Evolutionary conservation across 1,140 invertebrate genomes (phyloP), one percentile per base, ranked within the genome.

Genomic region (Aphaenogaster ashmeadi): DNA sequence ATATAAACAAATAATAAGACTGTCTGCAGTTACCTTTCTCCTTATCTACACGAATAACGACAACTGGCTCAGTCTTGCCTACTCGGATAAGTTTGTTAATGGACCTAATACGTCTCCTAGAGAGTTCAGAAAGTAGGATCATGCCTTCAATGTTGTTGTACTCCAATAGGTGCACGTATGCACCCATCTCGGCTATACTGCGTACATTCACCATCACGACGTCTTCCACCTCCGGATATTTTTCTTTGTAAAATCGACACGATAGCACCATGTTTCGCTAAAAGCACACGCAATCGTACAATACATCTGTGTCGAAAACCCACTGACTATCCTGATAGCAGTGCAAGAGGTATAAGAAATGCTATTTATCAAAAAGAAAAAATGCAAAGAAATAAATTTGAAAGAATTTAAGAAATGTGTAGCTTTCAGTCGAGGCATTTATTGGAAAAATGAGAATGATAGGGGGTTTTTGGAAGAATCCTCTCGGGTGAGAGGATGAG

Each of bases 81-180:
- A 99, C 99, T 91, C 99, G 97, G 94, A 99, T 99, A 77, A 99
- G 96, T 97, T 99, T 99, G 96, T 99, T 99, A 90, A 99, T 99
- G 58, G 99, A 99, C 88, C 99, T 97, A 91, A 99, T 99, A 97
- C 99, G 98, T 96, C 99, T 97, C 93, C 99, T 97, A 5, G 99
- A 99, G 95, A 99, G 96, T 96, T 99, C 99, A 33, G 99, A 99
- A 0, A 99, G 95, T 89, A 99, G 96, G 86, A 99, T 99, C 98
- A 99, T 99, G 91, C 99, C 99, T 95, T 99, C 99, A 88, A 99
- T 99, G 93, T 99, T 99, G 95, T 99, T 99, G 94, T 99, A 99
- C 96, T 99, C 99, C 74, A 99, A 96, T 69, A 99, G 96, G 95
- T 99, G 98, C 4, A 99, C 99, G 95, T 99, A 99, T 6, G 99